phyloP scores from a whole-genome alignment of 2,113 vertebrate species.

The Emydocephalus ijimae region DNA sequence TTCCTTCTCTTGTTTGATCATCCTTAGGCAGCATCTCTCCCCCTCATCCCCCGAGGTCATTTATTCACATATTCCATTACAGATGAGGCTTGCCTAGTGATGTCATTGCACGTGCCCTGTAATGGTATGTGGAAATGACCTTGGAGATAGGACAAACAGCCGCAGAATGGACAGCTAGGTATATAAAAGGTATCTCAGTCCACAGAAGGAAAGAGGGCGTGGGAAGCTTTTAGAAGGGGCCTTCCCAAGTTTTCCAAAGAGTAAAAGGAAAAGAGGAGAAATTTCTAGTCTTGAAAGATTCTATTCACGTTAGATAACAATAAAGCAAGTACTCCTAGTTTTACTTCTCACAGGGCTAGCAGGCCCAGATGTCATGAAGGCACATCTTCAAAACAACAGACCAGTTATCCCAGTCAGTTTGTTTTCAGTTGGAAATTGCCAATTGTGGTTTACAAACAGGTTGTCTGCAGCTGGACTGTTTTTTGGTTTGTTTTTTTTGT shows the following conservation, averaged over 20 bases:
- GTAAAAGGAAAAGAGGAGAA: not conserved
- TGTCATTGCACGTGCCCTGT: not conserved
- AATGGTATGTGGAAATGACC: not conserved
- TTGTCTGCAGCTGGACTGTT: not conserved
- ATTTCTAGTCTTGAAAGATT: not conserved
- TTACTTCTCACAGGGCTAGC: not conserved
- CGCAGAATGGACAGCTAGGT: not conserved
- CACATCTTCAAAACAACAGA: not conserved
- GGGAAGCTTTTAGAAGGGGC: not conserved
- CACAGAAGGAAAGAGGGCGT: not conserved
- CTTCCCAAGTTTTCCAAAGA: not conserved
- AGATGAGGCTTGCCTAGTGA: not conserved
- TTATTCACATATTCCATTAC: not conserved
- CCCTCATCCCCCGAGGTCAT: not conserved
- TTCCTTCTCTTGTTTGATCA: not conserved
- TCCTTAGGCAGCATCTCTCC: not conserved
- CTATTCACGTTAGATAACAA: not conserved
- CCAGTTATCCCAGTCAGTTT: not conserved
- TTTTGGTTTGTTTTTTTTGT: not conserved
- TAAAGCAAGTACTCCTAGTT: not conserved
- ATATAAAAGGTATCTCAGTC: not conserved
- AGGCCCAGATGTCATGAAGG: not conserved
- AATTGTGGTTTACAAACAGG: not conserved
- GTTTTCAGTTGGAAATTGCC: not conserved
- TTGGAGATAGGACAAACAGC: not conserved